Evolutionary conservation across 1,140 invertebrate genomes (phyloP), one percentile per base, ranked within the genome.

Genomic region (Manduca sexta): DNA sequence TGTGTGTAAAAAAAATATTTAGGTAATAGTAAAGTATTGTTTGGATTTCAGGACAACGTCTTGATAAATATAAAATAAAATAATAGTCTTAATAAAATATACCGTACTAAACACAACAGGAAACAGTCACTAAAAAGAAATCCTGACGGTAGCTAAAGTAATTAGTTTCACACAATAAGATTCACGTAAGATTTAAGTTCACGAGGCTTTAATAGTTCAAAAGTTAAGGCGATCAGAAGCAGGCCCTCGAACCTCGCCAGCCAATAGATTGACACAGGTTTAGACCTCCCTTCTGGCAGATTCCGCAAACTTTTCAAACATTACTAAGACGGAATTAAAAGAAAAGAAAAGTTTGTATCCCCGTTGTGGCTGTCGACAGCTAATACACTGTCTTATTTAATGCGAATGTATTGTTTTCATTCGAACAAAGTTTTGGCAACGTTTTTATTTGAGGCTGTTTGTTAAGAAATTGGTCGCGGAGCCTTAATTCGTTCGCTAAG

Each of bases 271-370:
- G 52, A 60, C 52, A 49, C 14, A 42, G 46, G 34, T 46, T 60
- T 55, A 58, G 35, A 33, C 5, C 17, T 10, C 31, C 34, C 45
- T 21, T 21, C 18, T 26, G 38, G 13, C 14, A 15, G 37, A 11
- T 45, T 45, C 17, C 21, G 21, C 35, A 48, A 59, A 53, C 52
- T 51, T 45, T 14, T 8, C 44, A 34, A 52, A 60, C 58, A 60
- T 49, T 56, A 53, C 58, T 60, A 56, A 55, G 48, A 37, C 13
- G 18, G 50, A 53, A 52, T 60, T 56, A 54, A 60, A 60, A 53
- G 59, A 51, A 56, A 56, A 61, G 54, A 44, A 48, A 61, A 56
- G 50, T 56, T 56, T 34, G 10, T 31, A 49, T 49, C 45, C 37
- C 21, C 38, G 40, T 49, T 53, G 39, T 49, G 46, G 38, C 45